These are phyloP conservation scores for Drosophila seguyi DNA, from an alignment of 1,140 invertebrate species.

Conservation along the genomic window DNA sequence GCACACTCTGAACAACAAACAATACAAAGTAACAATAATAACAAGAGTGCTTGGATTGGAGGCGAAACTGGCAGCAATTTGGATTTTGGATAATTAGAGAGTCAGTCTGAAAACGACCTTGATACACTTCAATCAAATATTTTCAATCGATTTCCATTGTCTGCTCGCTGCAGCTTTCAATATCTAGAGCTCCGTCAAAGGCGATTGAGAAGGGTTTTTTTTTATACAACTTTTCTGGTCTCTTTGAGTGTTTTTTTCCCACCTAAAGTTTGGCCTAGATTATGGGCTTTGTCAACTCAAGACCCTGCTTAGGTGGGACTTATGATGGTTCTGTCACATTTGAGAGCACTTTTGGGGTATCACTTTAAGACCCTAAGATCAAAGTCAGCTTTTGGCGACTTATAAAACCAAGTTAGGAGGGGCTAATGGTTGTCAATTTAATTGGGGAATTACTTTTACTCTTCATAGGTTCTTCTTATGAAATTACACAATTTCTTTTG, in stretches of 20 bases:
- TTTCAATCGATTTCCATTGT: constrained; percentile 78
- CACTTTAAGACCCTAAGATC: constrained; percentile 16
- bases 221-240: background rate
- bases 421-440: constrained; percentile 4
- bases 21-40: constrained; percentile 61
- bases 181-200: constrained; percentile 44
- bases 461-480: background rate
- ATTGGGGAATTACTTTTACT: background rate
- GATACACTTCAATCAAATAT: constrained; percentile 80
- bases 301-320: constrained; percentile 8
- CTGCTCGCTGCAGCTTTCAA: constrained; percentile 41
- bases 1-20: constrained; percentile 19
- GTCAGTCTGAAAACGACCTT: constrained; percentile 65
- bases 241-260: constrained; percentile 18
- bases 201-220: constrained; percentile 28
- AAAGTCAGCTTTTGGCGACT: constrained; percentile 14
- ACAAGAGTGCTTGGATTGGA: constrained; percentile 63
- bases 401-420: background rate
- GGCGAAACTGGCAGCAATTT: constrained; percentile 66
- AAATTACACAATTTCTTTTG: background rate
- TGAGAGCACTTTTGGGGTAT: constrained; percentile 21
- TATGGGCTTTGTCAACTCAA: constrained; percentile 40
- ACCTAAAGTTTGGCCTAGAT: constrained; percentile 41
- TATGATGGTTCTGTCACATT: constrained; percentile 49
- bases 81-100: constrained; percentile 58